Conservation (phyloP, 1,140 invertebrate genomes). For the Procambarus virginalis region DNA sequence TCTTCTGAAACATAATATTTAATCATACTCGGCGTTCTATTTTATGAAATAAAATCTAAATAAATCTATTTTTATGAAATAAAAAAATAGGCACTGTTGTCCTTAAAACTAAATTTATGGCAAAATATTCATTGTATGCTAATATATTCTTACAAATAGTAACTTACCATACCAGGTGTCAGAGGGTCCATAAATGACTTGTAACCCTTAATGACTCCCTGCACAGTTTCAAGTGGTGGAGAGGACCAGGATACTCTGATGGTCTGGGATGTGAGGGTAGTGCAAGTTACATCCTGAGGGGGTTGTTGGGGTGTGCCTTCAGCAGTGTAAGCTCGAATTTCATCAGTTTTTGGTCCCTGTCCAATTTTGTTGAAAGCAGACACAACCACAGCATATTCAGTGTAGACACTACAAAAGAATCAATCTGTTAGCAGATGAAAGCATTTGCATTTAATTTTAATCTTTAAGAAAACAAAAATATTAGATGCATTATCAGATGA, state of each 20-base stretch:
- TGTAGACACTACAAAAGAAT: slow-evolving; percentile 83
- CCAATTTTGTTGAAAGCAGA: slow-evolving; percentile 97
- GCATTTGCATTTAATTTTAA: no score
- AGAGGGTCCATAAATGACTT: slow-evolving; percentile 94
- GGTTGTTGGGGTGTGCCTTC: slow-evolving; percentile 95
- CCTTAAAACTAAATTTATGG: no score
- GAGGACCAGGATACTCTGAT: slow-evolving; percentile 95
- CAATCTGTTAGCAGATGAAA: not conserved
- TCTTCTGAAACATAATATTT: no score
- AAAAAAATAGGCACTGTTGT: no score
- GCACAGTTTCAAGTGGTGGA: slow-evolving; percentile 89
- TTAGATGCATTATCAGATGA: no score
- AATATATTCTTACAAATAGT: no score
- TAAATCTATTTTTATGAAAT: no score
- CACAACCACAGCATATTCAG: slow-evolving; percentile 94
- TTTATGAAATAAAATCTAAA: no score
- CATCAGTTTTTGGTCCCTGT: slow-evolving; percentile 90
- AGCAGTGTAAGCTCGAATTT: slow-evolving; percentile 91
- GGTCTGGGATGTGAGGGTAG: slow-evolving; percentile 92
- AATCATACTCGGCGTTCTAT: no score
- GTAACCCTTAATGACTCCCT: slow-evolving; percentile 96
- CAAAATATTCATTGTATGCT: no score
- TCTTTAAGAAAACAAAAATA: no score
- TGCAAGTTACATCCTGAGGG: slow-evolving; percentile 92
- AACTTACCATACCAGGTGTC: slow-evolving; percentile 91